A percentile compares a stretch with the other conserved stretches of the same genome.
These are phyloP conservation scores for Trachurus trachurus DNA, from an alignment of 2,797 vertebrate species.

Conservation along the genomic window DNA sequence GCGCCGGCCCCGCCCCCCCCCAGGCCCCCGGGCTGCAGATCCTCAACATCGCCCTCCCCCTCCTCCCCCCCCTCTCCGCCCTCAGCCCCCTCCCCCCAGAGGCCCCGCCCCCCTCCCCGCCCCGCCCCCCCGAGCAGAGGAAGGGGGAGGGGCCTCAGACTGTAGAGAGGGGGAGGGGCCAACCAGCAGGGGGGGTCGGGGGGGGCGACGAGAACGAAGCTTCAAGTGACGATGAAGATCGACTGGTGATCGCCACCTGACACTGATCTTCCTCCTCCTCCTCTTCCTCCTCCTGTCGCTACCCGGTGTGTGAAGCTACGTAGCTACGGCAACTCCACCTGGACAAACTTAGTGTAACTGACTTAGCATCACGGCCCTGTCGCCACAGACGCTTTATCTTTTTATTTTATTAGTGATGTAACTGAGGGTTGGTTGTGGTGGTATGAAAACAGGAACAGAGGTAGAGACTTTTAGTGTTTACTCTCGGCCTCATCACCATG, in stretches of 20 bases:
- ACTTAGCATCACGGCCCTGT: too few relatives aligned
- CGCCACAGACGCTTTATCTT: too few relatives aligned
- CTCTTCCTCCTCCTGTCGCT: too few relatives aligned
- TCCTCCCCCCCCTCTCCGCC: constrained; percentile 93
- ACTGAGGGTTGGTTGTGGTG: too few relatives aligned
- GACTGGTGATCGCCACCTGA: constrained; percentile 97
- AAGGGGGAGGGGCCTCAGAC: constrained; percentile 46
- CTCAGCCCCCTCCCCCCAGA: constrained; percentile 83
- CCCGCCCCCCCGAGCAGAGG: constrained; percentile 20
- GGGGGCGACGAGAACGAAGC: constrained; percentile 89
- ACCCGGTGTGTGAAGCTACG: too few relatives aligned
- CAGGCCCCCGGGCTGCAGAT: constrained; percentile 94
- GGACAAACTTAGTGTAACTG: too few relatives aligned
- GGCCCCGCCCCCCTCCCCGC: constrained; percentile 36
- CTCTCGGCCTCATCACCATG: too few relatives aligned
- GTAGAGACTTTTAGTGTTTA: too few relatives aligned
- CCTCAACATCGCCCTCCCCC: constrained; percentile 93
- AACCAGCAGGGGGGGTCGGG: constrained; percentile 77
- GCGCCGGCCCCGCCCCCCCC: constrained; percentile 80
- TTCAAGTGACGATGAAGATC: constrained; percentile 97
- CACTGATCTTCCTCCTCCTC: constrained; percentile 6
- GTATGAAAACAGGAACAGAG: too few relatives aligned
- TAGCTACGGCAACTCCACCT: too few relatives aligned
- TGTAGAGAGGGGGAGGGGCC: constrained; percentile 57
- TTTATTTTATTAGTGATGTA: too few relatives aligned